Conservation (phyloP, 2,888 invertebrate genomes). For the Polydesmus complanatus region DNA sequence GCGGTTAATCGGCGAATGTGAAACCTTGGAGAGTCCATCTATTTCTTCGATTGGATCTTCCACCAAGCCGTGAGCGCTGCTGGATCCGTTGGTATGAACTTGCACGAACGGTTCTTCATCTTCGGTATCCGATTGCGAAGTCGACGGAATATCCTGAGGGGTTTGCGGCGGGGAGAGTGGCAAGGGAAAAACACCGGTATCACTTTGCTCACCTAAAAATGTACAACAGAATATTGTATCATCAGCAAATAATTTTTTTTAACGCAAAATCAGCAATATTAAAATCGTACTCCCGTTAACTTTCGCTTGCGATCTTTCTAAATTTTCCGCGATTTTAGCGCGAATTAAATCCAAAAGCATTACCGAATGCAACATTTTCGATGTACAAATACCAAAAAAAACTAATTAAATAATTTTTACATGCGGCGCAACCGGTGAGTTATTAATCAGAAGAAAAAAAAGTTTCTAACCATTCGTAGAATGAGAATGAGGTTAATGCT, state of each 20-base stretch:
- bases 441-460: too few species aligned
- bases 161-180: background rate
- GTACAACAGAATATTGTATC: background rate
- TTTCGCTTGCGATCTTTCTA: too few species aligned
- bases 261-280: too few species aligned
- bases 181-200: background rate
- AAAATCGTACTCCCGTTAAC: too few species aligned
- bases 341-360: background rate
- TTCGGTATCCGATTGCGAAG: background rate
- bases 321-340: background rate
- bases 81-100: background rate
- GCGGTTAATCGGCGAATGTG: too few species aligned
- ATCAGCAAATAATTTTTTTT: too few species aligned
- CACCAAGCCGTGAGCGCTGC: background rate
- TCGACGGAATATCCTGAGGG: background rate
- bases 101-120: background rate
- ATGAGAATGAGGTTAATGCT: too few species aligned
- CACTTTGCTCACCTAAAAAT: background rate
- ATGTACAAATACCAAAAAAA: background rate
- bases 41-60: background rate
- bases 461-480: too few species aligned
- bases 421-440: too few species aligned
- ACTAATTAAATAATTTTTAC: too few species aligned
- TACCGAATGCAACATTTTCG: constrained; percentile 3
- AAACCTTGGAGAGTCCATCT: background rate